Percentiles rank a stretch among this genome's conserved stretches.
phyloP scores from a whole-genome alignment of 2,113 vertebrate genomes.

The Penelope pileata region DNA sequence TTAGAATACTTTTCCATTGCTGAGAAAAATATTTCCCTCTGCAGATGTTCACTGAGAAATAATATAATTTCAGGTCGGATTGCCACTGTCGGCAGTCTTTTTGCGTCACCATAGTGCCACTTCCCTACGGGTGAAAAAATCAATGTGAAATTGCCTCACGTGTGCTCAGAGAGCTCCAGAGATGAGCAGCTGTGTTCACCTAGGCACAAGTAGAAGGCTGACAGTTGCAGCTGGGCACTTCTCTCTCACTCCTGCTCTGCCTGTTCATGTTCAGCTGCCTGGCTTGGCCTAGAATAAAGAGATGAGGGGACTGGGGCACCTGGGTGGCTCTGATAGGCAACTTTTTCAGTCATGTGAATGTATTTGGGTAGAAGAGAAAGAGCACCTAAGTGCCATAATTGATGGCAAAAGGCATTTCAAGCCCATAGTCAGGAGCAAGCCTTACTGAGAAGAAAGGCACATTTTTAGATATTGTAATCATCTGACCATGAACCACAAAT shows the following conservation, averaged over 20 bases:
- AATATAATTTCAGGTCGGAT: background rate
- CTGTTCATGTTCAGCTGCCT: background rate
- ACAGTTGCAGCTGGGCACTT: background rate
- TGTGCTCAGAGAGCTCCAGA: background rate
- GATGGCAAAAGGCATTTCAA: background rate
- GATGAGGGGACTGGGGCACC: background rate
- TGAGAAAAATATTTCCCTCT: background rate
- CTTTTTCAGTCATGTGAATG: background rate
- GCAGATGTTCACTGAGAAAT: background rate
- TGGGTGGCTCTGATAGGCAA: background rate
- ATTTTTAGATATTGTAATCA: background rate
- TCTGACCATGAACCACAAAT: background rate
- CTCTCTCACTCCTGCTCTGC: accelerated
- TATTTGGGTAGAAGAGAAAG: background rate
- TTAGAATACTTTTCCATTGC: background rate
- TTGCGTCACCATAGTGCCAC: background rate
- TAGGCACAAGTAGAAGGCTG: background rate
- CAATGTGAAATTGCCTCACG: background rate
- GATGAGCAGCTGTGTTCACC: accelerated
- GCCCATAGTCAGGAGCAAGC: background rate
- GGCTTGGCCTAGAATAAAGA: background rate
- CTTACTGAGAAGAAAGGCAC: background rate
- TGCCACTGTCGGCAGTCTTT: background rate
- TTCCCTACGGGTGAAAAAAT: background rate
- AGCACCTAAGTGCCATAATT: accelerated